Conservation (phyloP, 2,888 invertebrate species). For the Perithous albicinctus region DNA sequence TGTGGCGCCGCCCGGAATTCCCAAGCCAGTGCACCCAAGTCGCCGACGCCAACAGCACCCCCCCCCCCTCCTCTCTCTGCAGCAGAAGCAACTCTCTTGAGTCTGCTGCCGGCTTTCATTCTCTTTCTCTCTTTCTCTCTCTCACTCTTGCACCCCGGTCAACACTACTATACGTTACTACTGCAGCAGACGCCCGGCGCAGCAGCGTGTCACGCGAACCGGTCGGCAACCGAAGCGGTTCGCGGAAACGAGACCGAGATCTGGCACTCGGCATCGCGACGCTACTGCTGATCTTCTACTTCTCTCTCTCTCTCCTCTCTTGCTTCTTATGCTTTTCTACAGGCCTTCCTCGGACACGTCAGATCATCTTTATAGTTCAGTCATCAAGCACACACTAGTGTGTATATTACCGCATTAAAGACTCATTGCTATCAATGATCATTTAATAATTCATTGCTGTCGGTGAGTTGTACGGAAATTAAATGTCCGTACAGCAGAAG, state of each 20-base stretch:
- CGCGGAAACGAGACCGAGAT: conserved; percentile 64
- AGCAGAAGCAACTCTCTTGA: no score
- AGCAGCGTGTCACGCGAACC: conserved; percentile 58
- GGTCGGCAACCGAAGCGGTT: conserved; percentile 45
- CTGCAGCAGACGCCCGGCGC: conserved; percentile 46
- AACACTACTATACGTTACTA: neutral
- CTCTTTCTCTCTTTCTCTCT: conserved; percentile 11
- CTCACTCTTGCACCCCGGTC: conserved; percentile 40
- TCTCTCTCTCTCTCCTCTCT: neutral
- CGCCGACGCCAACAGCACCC: conserved; percentile 51
- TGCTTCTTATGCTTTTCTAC: neutral
- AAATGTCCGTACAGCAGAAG: neutral
- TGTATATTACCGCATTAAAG: neutral
- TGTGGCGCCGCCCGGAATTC: conserved; percentile 86
- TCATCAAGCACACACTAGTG: conserved; percentile 15
- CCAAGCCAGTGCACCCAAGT: conserved; percentile 85
- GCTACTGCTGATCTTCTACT: conserved; percentile 22
- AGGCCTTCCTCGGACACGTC: conserved; percentile 22
- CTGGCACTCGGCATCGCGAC: conserved; percentile 58
- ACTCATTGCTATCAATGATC: neutral
- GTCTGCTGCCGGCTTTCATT: conserved; percentile 19
- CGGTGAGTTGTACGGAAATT: neutral
- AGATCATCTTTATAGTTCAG: conserved; percentile 31
- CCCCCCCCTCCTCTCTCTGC: conserved; percentile 16
- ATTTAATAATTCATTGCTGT: neutral